phyloP scores from a whole-genome alignment of 2,797 vertebrate genomes.

The Rhinoraja longicauda region DNA sequence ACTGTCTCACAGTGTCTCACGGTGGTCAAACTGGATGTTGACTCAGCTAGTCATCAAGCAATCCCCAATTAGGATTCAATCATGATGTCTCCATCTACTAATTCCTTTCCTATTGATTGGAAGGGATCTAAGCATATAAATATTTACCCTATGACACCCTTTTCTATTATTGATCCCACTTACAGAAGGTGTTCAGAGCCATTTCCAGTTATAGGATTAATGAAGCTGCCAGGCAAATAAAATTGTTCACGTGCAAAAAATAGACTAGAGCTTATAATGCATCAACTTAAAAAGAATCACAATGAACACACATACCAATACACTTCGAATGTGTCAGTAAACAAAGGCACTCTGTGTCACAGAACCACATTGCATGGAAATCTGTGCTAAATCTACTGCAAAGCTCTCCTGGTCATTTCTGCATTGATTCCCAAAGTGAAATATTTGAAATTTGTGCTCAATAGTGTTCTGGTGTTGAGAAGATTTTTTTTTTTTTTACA shows the following conservation, averaged over 20 bases:
- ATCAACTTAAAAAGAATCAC: neutral
- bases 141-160: slow-evolving; percentile 36
- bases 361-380: neutral
- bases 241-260: neutral
- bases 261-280: neutral
- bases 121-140: slow-evolving; percentile 33
- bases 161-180: slow-evolving; percentile 33
- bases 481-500: neutral
- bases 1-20: neutral
- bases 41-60: neutral
- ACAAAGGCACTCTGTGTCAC: neutral
- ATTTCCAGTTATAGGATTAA: slow-evolving; percentile 1
- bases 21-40: too few relatives aligned
- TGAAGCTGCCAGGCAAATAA: slow-evolving; percentile 21
- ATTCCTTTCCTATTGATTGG: slow-evolving; percentile 32
- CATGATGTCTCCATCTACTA: neutral
- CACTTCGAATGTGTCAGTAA: neutral
- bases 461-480: neutral
- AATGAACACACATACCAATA: neutral
- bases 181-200: neutral
- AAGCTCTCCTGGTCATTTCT: neutral
- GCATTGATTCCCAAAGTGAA: neutral
- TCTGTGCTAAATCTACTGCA: neutral
- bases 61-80: slow-evolving; percentile 30
- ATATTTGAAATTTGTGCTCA: too few relatives aligned